These are phyloP conservation scores for Nestor notabilis DNA, from an alignment of 2,113 vertebrate genomes.

Conservation along the genomic window DNA sequence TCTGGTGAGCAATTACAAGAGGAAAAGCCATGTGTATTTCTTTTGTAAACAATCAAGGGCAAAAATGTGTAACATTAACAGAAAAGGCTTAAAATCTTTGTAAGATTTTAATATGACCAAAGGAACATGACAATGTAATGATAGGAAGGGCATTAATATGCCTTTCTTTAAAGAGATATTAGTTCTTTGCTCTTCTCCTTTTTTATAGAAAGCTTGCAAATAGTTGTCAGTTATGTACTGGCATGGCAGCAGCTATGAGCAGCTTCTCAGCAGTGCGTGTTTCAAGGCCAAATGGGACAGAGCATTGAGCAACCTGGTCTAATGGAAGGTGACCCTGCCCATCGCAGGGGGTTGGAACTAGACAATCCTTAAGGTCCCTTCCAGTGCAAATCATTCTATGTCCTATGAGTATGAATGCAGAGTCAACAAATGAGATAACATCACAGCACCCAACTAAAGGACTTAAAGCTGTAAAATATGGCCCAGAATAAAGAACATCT, in stretches of 20 bases:
- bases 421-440: not conserved
- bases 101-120: not conserved
- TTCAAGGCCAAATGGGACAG: not conserved
- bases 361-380: not conserved
- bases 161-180: not conserved
- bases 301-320: not conserved
- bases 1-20: not conserved
- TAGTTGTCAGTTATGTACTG: not conserved
- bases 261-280: not conserved
- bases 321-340: not conserved
- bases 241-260: not conserved
- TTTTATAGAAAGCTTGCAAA: not conserved
- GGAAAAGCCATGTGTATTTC: not conserved
- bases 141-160: not conserved
- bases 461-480: not conserved
- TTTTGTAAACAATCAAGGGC: not conserved
- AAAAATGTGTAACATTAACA: not conserved
- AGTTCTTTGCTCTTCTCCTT: not conserved
- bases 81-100: not conserved
- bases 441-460: not conserved
- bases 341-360: not conserved
- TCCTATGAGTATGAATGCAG: not conserved
- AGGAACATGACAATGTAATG: not conserved
- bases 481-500: not conserved
- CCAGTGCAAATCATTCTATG: not conserved